Evolutionary conservation across 2,113 vertebrate species (phyloP), one percentile per base, ranked within the genome.

Genomic region (Puffinus mauretanicus): DNA sequence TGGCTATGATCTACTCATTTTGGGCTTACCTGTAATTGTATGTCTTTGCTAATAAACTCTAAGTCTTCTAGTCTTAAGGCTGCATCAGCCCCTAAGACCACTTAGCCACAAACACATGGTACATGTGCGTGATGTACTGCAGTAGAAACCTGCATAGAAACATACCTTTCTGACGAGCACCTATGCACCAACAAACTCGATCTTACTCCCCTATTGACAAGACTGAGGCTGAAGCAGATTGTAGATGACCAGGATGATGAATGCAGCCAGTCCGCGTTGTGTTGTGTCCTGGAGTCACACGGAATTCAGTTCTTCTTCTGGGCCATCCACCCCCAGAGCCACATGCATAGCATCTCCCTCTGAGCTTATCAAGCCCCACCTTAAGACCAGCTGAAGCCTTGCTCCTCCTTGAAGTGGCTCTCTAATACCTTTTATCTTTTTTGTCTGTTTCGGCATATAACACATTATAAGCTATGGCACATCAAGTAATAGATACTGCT

Each of bases 251-350:
- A 46, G 55, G 72, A 12, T 57, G 60, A 83, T 13, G n/a, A 81
- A 27, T 4, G 10, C n/a, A 70, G 21, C 11, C 29, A 30, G 25
- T 13, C 20, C 0, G 1, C 2, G 0, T 32, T 55, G 7, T 15
- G 4, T 65, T 20, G 20, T 65, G 44, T 47, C 58, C 30, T 42
- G 16, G 25, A 72, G 11, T 21, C 2, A 2, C 47, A 47, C 34
- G 55, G 71, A 83, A 61, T 30, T 30, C 51, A 4, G 13, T 52
- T 75, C 69, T 52, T 75, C 69, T 88, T 46, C 65, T 36, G 61
- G 34, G 9, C 51, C n/a, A 38, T 67, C 38, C 24, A 20, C 7
- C 16, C 11, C 40, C 34, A 78, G 9, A 75, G 8, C 17, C 36
- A 49, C 1, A 0, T 44, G 51, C 16, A 29, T 19, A 54, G 7